These are phyloP conservation scores for Lipophrys pholis DNA, from an alignment of 2,113 vertebrate species.

Conservation along the genomic window DNA sequence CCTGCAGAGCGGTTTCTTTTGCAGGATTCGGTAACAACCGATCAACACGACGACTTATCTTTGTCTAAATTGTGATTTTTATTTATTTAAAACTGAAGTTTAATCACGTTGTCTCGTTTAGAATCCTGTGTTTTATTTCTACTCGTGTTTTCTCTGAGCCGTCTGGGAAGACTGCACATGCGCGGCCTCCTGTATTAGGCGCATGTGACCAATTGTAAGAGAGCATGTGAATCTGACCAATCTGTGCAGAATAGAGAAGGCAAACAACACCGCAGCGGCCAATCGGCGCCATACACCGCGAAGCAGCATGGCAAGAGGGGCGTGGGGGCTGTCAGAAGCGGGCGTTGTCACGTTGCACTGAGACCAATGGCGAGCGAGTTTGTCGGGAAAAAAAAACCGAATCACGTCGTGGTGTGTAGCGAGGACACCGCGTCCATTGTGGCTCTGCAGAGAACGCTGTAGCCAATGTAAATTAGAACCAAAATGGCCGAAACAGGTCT, in stretches of 20 bases:
- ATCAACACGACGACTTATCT: no score
- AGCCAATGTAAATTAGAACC: slow-evolving; percentile 42
- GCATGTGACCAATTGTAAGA: slow-evolving; percentile 23
- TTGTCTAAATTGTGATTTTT: no score
- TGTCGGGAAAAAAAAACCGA: not conserved
- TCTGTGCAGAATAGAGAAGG: slow-evolving; percentile 27
- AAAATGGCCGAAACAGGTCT: slow-evolving; percentile 61
- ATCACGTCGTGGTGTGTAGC: not conserved
- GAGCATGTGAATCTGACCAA: slow-evolving; percentile 68
- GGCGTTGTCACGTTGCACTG: slow-evolving; percentile 30
- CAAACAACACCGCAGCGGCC: slow-evolving; percentile 65
- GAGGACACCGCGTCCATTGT: slow-evolving; percentile 51
- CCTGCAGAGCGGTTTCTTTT: not conserved
- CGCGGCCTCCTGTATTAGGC: not conserved
- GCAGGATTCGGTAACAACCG: not conserved
- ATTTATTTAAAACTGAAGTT: not conserved
- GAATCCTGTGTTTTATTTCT: not conserved
- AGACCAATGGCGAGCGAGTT: slow-evolving; percentile 59
- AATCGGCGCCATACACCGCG: slow-evolving; percentile 69
- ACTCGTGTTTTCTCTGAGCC: not conserved
- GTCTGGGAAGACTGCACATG: slow-evolving; percentile 2
- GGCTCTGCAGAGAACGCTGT: not conserved
- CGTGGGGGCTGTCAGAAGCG: slow-evolving; percentile 39
- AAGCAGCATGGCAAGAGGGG: slow-evolving; percentile 73
- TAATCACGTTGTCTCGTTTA: not conserved